phyloP scores from a whole-genome alignment of 2,888 invertebrate genomes.

The Acronicta psi region DNA sequence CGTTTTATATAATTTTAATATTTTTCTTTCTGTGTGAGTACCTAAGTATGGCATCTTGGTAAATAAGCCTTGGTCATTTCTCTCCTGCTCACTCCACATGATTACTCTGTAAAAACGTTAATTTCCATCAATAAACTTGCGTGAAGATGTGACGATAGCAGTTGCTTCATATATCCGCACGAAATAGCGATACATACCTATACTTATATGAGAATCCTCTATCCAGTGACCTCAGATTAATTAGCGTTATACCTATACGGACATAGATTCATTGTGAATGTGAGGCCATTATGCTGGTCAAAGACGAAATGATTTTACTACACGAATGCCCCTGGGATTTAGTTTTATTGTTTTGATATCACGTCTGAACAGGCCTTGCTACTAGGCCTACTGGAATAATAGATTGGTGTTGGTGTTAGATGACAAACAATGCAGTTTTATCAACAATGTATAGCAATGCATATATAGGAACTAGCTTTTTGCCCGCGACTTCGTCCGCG shows the following conservation, averaged over 20 bases:
- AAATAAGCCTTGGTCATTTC: too few relatives aligned
- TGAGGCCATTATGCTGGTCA: slow-evolving; percentile 22
- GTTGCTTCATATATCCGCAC: not conserved
- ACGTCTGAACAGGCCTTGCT: slow-evolving; percentile 42
- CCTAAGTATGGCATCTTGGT: too few relatives aligned
- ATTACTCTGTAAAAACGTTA: too few relatives aligned
- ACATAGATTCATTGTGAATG: slow-evolving; percentile 17
- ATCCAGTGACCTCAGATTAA: slow-evolving; percentile 41
- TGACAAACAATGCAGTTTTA: slow-evolving; percentile 16
- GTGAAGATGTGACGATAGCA: too few relatives aligned
- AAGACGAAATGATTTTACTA: slow-evolving; percentile 40
- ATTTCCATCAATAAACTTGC: too few relatives aligned
- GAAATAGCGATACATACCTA: slow-evolving; percentile 10
- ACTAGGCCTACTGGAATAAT: slow-evolving; percentile 17
- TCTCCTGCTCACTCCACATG: too few relatives aligned
- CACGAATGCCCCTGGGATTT: slow-evolving; percentile 43
- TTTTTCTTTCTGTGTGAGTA: too few relatives aligned
- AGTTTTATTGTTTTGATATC: slow-evolving; percentile 57
- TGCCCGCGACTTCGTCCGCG: too few relatives aligned
- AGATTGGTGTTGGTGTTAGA: slow-evolving; percentile 7
- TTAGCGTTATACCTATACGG: slow-evolving; percentile 34
- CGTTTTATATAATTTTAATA: too few relatives aligned
- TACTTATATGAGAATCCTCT: slow-evolving; percentile 4
- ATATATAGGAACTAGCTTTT: too few relatives aligned
- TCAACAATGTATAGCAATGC: slow-evolving; percentile 14